Base-by-base conservation (phyloP, 2,888 invertebrate genomes). In the Melieria crassipennis region DNA sequence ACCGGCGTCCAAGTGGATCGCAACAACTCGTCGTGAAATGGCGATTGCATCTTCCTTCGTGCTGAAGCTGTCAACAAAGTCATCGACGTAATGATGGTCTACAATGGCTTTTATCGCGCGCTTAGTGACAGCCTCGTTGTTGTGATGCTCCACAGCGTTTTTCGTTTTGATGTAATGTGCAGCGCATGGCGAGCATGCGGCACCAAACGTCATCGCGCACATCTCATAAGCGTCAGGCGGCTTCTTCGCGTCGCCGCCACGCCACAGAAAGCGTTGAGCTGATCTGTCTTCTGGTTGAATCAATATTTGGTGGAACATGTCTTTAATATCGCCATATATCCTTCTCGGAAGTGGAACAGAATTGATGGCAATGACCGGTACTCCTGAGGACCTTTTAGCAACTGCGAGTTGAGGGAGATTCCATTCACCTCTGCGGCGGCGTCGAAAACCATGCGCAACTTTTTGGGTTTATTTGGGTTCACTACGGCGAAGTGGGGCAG, bases 341-440 rank as follows among this genome's bases (percentile, higher is more conserved):
- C 72, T 75, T 80, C 80, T 11, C 85, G 75, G 75, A 86, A 86
- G 7, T 72, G 55, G 72, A 83, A 77, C 52, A 85, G 70, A 1
- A 84, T 80, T 3, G 83, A 82, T 3, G 79, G 73, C 57, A 86
- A 70, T 5, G 82, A 77, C 11, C 78, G 73, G 5, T 82, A 76
- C 7, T 83, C 66, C 68, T 84, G 82, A 4, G 85, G 82, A 1
- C 84, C 84, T 13, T 77, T 75, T 5, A 83, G 65, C 9, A 85
- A 67, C 77, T 57, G 56, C 6, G 30, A 7, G 10, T 60, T 60
- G 7, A 60, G n/a, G 11, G 61, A 61, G 4, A 75, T 50, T 6
- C 80, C 82, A 13, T 78, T 47, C 4, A 71, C 75, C 43, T 70
- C 76, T 3, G 80, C 82, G 16, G 82, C 82, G 7, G 83, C 82